A percentile compares a stretch with the other conserved stretches of the same genome.
phyloP scores from a whole-genome alignment of 2,797 vertebrate genomes.

The Mallotus villosus region DNA sequence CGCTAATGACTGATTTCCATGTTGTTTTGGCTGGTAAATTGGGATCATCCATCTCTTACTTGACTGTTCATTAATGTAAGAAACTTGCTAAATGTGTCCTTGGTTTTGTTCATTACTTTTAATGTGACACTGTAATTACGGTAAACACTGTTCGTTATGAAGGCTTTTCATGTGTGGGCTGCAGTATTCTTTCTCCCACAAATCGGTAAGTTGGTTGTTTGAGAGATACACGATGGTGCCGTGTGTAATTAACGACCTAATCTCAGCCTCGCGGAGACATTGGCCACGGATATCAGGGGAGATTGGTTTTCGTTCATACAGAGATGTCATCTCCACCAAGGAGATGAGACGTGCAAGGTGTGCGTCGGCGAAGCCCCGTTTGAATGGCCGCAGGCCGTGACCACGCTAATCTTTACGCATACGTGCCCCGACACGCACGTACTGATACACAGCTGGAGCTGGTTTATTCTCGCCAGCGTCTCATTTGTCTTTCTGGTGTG shows the following conservation, averaged over 20 bases:
- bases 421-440: too few relatives aligned
- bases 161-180: slow-evolving; percentile 48
- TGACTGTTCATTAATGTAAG: slow-evolving; percentile 29
- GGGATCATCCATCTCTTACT: slow-evolving; percentile 19
- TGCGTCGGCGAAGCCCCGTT: neutral
- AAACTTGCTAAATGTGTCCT: slow-evolving; percentile 20
- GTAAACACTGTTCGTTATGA: slow-evolving; percentile 46
- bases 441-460: too few relatives aligned
- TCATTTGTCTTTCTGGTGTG: too few relatives aligned
- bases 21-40: slow-evolving; percentile 3
- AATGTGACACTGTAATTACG: slow-evolving; percentile 47
- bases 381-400: too few relatives aligned
- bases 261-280: slow-evolving; percentile 27
- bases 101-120: slow-evolving; percentile 23
- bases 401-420: neutral
- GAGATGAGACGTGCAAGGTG: neutral
- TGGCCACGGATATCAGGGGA: slow-evolving; percentile 24
- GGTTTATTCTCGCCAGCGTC: too few relatives aligned
- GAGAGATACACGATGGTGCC: slow-evolving; percentile 15
- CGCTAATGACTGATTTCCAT: neutral
- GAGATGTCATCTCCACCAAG: neutral
- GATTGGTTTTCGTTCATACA: slow-evolving; percentile 20
- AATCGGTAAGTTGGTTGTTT: slow-evolving; percentile 66
- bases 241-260: slow-evolving; percentile 42
- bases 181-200: slow-evolving; percentile 18